Evolutionary conservation across 2,113 vertebrate species (phyloP).

Genomic region (Tragelaphus imberbis): DNA sequence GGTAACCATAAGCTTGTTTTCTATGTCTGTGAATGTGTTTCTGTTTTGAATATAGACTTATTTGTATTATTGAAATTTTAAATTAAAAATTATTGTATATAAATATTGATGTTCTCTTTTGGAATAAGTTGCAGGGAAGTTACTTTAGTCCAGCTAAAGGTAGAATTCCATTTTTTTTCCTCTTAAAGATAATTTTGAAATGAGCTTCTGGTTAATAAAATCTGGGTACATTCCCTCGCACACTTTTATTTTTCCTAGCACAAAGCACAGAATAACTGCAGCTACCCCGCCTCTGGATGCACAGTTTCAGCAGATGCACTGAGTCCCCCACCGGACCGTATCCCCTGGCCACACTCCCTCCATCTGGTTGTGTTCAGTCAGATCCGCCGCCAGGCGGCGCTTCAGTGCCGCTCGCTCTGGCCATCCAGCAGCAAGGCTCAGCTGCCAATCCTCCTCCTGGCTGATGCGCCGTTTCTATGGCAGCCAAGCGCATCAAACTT

Average conservation of each 20-base stretch:
- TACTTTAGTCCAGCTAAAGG: not conserved
- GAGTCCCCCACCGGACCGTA: accelerated
- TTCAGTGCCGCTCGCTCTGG: not conserved
- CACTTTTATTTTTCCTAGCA: not conserved
- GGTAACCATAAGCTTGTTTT: not conserved
- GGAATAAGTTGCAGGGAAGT: not conserved
- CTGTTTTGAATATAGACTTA: not conserved
- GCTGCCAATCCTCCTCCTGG: conserved; percentile 32
- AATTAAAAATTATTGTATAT: not conserved
- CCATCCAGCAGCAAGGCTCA: conserved; percentile 4
- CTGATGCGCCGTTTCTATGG: conserved; percentile 83
- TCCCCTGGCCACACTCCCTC: accelerated
- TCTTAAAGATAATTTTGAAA: not conserved
- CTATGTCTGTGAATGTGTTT: not conserved
- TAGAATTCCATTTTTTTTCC: not conserved
- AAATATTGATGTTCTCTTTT: not conserved
- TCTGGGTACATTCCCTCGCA: not conserved
- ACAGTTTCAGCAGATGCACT: accelerated
- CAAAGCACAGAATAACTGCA: not conserved
- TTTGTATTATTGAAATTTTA: not conserved
- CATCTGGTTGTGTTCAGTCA: not conserved
- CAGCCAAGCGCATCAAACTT: conserved; percentile 82
- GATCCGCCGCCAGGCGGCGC: not conserved
- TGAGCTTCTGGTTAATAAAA: not conserved
- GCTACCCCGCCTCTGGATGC: accelerated